Percentiles rank a stretch among this genome's conserved stretches.
Conservation (phyloP, 2,113 vertebrate genomes). For the Burhinus oedicnemus region DNA sequence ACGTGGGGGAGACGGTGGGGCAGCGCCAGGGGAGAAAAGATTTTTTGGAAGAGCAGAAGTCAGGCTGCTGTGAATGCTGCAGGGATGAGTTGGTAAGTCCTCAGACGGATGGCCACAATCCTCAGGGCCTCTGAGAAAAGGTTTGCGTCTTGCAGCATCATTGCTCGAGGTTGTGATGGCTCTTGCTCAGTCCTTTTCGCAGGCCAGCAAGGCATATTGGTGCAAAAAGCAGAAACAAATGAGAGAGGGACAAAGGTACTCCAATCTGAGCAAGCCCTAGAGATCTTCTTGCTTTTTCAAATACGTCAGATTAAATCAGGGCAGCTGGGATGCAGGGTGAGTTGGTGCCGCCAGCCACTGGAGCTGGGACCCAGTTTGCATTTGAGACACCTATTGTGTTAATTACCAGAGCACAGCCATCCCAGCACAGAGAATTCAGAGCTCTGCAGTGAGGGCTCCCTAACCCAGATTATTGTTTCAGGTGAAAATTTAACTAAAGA, state of each 20-base stretch:
- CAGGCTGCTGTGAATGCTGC: background rate
- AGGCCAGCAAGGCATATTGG: background rate
- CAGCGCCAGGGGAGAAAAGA: background rate
- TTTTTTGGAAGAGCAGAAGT: background rate
- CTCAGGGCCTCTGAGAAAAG: background rate
- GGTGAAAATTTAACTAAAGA: background rate
- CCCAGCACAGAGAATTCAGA: conserved; percentile 22
- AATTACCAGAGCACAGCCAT: conserved; percentile 9
- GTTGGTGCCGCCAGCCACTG: background rate
- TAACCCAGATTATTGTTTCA: background rate
- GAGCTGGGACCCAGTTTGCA: conserved; percentile 6
- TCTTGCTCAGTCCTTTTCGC: background rate
- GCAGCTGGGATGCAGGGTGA: conserved; percentile 4
- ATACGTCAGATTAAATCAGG: conserved; percentile 36
- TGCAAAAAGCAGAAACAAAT: background rate
- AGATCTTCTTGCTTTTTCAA: background rate
- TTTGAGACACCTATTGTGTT: conserved; percentile 2
- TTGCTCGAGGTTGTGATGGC: background rate
- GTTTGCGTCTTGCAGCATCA: background rate
- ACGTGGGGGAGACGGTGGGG: background rate
- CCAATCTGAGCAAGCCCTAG: background rate
- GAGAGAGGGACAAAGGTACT: conserved; percentile 10
- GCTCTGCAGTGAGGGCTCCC: background rate
- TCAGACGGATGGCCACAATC: background rate
- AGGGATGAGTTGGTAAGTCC: background rate